These are phyloP conservation scores for Drosophila austrosaltans DNA, from an alignment of 2,888 invertebrate genomes.

Conservation along the genomic window DNA sequence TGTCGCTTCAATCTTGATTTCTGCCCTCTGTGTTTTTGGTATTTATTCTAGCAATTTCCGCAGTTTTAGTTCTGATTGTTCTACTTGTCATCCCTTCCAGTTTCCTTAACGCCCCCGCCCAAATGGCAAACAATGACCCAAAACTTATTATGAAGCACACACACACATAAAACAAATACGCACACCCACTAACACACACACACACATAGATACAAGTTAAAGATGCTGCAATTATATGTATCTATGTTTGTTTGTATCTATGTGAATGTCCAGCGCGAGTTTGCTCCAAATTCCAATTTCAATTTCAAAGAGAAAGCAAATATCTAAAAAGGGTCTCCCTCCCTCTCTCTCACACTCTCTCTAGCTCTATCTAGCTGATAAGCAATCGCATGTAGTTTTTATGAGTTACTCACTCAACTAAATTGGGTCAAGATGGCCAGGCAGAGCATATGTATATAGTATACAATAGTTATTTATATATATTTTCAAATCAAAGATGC, in stretches of 20 bases:
- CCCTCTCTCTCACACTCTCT: neutral
- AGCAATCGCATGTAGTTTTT: slow-evolving; percentile 66
- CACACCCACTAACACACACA: neutral
- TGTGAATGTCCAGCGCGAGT: slow-evolving; percentile 19
- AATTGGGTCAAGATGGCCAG: slow-evolving; percentile 65
- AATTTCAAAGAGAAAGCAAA: slow-evolving; percentile 56
- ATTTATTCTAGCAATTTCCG: slow-evolving; percentile 72
- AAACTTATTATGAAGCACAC: slow-evolving; percentile 13
- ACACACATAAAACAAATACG: slow-evolving; percentile 3
- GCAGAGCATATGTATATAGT: neutral
- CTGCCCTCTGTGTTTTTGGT: slow-evolving; percentile 28
- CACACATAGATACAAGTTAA: neutral
- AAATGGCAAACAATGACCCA: slow-evolving; percentile 46
- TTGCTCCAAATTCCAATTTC: slow-evolving; percentile 13
- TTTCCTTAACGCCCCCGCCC: slow-evolving; percentile 24
- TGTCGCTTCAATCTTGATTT: slow-evolving; percentile 41
- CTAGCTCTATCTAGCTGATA: slow-evolving; percentile 29
- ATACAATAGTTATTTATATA: slow-evolving; percentile 14
- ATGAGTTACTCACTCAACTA: slow-evolving; percentile 66
- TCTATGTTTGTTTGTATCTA: neutral
- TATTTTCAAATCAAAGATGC: slow-evolving; percentile 74
- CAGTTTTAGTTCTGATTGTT: slow-evolving; percentile 70
- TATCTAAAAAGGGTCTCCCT: slow-evolving; percentile 52
- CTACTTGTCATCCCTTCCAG: slow-evolving; percentile 60
- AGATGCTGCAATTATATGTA: slow-evolving; percentile 20